A percentile compares a stretch with the other conserved stretches of the same genome.
phyloP scores from a whole-genome alignment of 2,113 vertebrate species.

The Fregata magnificens region DNA sequence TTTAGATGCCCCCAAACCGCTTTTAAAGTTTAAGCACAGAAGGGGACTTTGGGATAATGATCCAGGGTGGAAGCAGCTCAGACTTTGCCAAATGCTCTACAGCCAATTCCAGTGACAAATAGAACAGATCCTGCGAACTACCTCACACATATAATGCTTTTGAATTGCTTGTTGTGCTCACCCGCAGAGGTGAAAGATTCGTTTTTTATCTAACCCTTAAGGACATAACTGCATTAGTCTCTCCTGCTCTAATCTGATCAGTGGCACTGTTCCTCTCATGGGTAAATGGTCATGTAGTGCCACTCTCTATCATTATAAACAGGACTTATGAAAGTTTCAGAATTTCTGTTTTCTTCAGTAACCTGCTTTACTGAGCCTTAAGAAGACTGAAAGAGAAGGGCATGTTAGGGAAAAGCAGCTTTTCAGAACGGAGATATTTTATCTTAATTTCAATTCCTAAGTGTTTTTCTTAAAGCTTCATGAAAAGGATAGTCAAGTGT shows the following conservation, averaged over 20 bases:
- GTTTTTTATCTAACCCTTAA: conserved; percentile 73
- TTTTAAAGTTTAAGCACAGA: conserved; percentile 23
- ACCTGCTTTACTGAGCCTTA: background rate
- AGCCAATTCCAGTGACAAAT: conserved; percentile 64
- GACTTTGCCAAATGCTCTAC: conserved; percentile 17
- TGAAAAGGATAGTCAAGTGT: background rate
- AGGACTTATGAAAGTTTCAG: background rate
- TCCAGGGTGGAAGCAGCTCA: conserved; percentile 18
- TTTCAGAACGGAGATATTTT: background rate
- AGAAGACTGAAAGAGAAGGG: background rate
- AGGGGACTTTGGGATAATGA: background rate
- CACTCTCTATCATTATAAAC: conserved; percentile 1
- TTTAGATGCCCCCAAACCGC: background rate
- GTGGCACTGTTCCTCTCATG: conserved; percentile 12
- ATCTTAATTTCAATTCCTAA: background rate
- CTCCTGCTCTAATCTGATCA: conserved; percentile 50
- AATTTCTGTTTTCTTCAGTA: background rate
- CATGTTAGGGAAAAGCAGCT: background rate
- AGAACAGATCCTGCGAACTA: conserved; percentile 35
- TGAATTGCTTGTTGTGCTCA: conserved; percentile 60
- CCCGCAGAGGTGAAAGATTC: conserved; percentile 36
- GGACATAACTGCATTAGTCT: conserved; percentile 58
- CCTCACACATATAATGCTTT: conserved; percentile 55
- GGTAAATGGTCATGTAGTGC: conserved; percentile 4
- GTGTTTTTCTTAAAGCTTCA: background rate